phyloP scores from a whole-genome alignment of 2,888 invertebrate species.

The Scaptomyza caliginosa region DNA sequence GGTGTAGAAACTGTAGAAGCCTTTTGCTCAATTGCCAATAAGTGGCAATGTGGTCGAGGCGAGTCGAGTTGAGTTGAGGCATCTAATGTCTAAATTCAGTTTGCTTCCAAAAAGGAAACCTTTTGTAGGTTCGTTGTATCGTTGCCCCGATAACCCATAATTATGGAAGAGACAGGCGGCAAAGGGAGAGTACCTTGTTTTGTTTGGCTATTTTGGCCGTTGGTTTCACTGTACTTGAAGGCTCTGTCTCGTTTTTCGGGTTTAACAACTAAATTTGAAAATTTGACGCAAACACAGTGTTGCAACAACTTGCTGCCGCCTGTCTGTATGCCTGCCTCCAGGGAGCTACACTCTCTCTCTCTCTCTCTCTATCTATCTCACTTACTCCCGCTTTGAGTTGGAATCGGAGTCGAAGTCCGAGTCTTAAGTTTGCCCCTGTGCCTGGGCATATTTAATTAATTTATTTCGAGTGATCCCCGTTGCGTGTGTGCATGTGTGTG shows the following conservation, averaged over 20 bases:
- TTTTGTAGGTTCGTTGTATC: slow-evolving; percentile 57
- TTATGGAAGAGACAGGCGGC: slow-evolving; percentile 39
- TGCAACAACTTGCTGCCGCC: slow-evolving; percentile 37
- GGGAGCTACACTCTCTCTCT: slow-evolving; percentile 48
- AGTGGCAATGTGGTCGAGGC: slow-evolving; percentile 62
- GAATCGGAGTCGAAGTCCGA: slow-evolving; percentile 5
- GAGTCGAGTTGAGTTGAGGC: slow-evolving; percentile 21
- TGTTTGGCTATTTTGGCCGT: slow-evolving; percentile 58
- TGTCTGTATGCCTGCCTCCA: slow-evolving; percentile 32
- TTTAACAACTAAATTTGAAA: slow-evolving; percentile 80
- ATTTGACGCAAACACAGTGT: slow-evolving; percentile 76
- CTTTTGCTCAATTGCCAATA: slow-evolving; percentile 67
- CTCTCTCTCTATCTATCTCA: no score
- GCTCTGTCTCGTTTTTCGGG: slow-evolving; percentile 73
- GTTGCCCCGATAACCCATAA: slow-evolving; percentile 69
- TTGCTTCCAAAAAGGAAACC: slow-evolving; percentile 45
- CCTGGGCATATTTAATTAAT: slow-evolving; percentile 74
- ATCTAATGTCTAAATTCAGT: slow-evolving; percentile 78
- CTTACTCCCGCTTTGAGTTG: slow-evolving; percentile 9
- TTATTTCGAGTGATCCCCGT: slow-evolving; percentile 68
- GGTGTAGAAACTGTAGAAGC: slow-evolving; percentile 28
- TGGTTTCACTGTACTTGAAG: slow-evolving; percentile 28
- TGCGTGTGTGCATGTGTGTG: slow-evolving; percentile 29
- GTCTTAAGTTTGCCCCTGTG: slow-evolving; percentile 9
- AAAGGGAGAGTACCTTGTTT: slow-evolving; percentile 10